Evolutionary conservation across 2,888 invertebrate genomes (phyloP).

Genomic region (Meta bourneti): DNA sequence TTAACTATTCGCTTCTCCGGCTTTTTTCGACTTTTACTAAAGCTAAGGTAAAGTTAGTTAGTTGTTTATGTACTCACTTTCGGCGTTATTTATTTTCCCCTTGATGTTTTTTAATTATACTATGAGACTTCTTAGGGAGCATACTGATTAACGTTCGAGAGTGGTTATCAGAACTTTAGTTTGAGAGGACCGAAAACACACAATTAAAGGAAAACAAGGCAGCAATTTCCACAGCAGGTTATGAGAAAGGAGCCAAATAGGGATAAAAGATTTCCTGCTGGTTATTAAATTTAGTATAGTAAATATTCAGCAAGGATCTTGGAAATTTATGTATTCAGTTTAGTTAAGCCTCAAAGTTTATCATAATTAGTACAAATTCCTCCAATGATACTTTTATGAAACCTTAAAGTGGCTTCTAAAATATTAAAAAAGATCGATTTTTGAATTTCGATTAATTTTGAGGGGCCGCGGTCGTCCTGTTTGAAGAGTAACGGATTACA

Average conservation of each 20-base stretch:
- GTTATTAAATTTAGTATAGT: too few species aligned
- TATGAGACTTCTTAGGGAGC: neutral
- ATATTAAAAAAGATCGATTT: too few species aligned
- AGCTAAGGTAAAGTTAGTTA: slow-evolving; percentile 38
- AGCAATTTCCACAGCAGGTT: neutral
- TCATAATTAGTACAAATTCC: too few species aligned
- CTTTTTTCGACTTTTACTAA: slow-evolving; percentile 20
- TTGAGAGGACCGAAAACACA: neutral
- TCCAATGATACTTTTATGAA: too few species aligned
- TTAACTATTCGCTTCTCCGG: slow-evolving; percentile 63
- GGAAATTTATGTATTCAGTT: too few species aligned
- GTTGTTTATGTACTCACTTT: slow-evolving; percentile 34
- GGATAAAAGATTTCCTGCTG: neutral
- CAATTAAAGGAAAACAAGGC: neutral
- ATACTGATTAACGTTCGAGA: neutral
- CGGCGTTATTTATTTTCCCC: slow-evolving; percentile 36
- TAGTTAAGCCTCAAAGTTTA: too few species aligned
- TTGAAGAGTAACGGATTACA: too few species aligned
- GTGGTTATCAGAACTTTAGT: neutral
- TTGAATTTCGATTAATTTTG: too few species aligned
- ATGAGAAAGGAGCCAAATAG: neutral
- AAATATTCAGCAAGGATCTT: too few species aligned
- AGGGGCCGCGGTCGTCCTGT: too few species aligned
- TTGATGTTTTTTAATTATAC: neutral
- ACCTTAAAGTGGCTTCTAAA: too few species aligned